Percentiles rank a stretch among this genome's conserved stretches.
These are phyloP conservation scores for Theristicus caerulescens DNA, from an alignment of 2,113 vertebrate genomes.

Conservation along the genomic window DNA sequence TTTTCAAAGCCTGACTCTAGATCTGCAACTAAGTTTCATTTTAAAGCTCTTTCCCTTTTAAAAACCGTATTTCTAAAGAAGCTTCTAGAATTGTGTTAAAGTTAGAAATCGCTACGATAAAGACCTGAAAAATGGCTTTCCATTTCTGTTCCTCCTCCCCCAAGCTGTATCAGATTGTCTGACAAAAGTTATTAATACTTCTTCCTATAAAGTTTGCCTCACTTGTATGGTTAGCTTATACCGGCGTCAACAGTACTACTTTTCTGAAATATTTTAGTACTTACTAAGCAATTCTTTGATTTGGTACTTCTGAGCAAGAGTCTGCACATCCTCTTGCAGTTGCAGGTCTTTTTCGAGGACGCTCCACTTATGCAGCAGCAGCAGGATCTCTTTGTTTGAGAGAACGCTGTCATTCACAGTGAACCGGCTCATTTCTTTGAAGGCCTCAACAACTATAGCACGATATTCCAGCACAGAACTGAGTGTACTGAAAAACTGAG, in stretches of 20 bases:
- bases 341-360: conserved; percentile 57
- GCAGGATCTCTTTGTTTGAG: conserved; percentile 76
- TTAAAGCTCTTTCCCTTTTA: background rate
- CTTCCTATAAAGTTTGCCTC: background rate
- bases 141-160: background rate
- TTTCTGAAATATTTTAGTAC: conserved; percentile 42
- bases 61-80: background rate
- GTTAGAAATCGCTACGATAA: background rate
- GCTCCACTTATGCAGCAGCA: conserved; percentile 86
- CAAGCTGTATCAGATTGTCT: background rate
- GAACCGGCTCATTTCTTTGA: conserved; percentile 69
- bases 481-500: conserved; percentile 74
- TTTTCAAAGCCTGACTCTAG: background rate
- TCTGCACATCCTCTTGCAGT: conserved; percentile 76
- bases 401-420: conserved; percentile 70
- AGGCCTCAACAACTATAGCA: conserved; percentile 50
- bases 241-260: background rate
- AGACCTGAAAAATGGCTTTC: background rate
- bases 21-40: background rate
- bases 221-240: background rate
- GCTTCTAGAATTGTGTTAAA: background rate
- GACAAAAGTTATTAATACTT: background rate
- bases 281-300: conserved; percentile 83
- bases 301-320: conserved; percentile 72
- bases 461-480: conserved; percentile 82